A percentile compares a stretch with the other conserved stretches of the same genome.
Conservation (phyloP, 2,113 vertebrate genomes). For the Phalacrocorax aristotelis region DNA sequence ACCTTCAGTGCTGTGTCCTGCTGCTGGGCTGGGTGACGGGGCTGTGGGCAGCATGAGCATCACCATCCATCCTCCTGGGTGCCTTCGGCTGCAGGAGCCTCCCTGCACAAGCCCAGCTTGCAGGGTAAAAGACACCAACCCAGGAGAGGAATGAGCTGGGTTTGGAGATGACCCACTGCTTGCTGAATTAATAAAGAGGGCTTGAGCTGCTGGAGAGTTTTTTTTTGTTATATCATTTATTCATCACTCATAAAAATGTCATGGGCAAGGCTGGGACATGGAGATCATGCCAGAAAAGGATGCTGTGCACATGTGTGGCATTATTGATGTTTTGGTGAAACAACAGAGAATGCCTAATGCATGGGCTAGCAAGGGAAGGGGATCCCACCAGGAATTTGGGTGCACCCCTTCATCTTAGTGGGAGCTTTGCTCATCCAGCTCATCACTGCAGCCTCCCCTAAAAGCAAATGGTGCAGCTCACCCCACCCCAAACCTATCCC, state of each 20-base stretch:
- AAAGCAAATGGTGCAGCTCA: background rate
- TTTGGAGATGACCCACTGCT: background rate
- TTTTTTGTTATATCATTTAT: slow-evolving; percentile 31
- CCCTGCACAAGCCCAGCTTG: background rate
- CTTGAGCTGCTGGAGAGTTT: background rate
- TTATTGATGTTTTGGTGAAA: background rate
- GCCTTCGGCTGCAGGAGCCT: background rate
- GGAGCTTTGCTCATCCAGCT: background rate
- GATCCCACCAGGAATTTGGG: background rate
- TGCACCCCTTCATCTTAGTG: background rate
- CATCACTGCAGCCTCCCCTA: fast-evolving
- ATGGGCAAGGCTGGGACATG: background rate
- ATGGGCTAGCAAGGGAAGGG: background rate
- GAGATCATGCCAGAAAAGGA: background rate
- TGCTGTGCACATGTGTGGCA: too few species aligned
- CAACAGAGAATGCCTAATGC: background rate
- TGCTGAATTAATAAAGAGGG: slow-evolving; percentile 5
- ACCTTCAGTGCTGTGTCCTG: background rate
- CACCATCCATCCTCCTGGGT: background rate
- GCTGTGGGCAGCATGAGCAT: background rate
- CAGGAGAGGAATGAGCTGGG: background rate
- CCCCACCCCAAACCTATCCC: background rate
- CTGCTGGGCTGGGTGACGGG: background rate
- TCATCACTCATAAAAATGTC: background rate
- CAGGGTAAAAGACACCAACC: background rate